phyloP scores from a whole-genome alignment of 2,113 vertebrate species.

The Labeo rohita region DNA sequence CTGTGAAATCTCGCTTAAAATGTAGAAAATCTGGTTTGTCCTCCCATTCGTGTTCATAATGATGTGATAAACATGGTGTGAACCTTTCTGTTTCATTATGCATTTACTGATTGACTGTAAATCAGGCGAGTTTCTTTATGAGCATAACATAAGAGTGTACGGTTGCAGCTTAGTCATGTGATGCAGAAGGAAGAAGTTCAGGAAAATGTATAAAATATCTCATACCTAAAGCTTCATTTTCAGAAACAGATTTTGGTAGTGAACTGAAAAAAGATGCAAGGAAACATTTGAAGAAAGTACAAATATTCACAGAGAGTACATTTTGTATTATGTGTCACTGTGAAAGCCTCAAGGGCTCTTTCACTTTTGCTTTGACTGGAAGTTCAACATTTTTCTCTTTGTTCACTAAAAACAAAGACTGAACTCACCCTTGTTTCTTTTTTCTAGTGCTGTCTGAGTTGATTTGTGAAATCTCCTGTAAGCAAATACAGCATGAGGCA shows the following conservation, averaged over 20 bases:
- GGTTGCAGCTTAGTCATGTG: neutral
- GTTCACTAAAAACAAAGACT: neutral
- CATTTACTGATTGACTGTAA: neutral
- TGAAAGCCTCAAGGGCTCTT: neutral
- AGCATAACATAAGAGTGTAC: neutral
- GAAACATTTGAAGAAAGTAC: neutral
- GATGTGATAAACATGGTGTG: neutral
- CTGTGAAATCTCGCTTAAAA: neutral
- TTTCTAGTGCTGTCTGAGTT: conserved; percentile 61
- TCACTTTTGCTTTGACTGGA: conserved; percentile 14
- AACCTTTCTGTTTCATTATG: neutral
- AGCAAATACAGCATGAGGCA: neutral
- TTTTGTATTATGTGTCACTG: neutral
- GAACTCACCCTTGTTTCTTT: conserved; percentile 72
- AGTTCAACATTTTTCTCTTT: conserved; percentile 6
- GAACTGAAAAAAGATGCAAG: conserved; percentile 66
- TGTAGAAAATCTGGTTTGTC: neutral
- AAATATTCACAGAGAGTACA: neutral
- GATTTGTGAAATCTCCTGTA: conserved; percentile 69
- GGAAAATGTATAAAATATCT: neutral
- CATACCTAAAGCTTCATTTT: conserved; percentile 87
- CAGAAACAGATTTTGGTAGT: conserved; percentile 82
- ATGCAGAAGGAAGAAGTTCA: neutral
- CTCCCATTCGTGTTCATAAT: neutral
- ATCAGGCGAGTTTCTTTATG: neutral